phyloP scores from a whole-genome alignment of 2,797 vertebrate species.

The Australoheros facetus region DNA sequence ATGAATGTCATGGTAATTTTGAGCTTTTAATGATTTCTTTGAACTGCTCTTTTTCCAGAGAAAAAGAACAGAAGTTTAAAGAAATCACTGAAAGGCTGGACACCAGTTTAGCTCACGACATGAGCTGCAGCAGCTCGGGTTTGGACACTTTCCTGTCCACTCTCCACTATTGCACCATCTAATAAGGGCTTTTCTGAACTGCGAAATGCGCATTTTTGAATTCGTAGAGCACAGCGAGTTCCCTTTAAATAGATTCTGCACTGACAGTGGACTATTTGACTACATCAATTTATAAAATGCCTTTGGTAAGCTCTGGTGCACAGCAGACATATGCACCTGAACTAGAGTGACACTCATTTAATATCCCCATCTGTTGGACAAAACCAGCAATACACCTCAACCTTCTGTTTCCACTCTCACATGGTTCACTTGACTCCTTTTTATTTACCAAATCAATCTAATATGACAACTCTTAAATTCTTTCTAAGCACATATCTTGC shows the following conservation, averaged over 20 bases:
- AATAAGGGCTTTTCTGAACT: neutral
- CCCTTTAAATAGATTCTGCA: neutral
- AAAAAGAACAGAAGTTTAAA: too few relatives aligned
- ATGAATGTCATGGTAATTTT: neutral
- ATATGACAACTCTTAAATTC: neutral
- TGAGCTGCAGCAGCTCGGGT: neutral
- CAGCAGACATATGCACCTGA: neutral
- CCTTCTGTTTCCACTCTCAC: neutral
- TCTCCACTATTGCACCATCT: neutral
- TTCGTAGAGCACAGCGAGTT: neutral
- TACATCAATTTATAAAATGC: slow-evolving; percentile 1
- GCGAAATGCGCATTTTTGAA: neutral
- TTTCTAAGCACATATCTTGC: neutral
- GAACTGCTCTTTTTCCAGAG: too few relatives aligned
- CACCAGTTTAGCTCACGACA: neutral
- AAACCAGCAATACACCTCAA: neutral
- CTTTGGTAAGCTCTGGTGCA: neutral
- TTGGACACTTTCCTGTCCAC: too few relatives aligned
- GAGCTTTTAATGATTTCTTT: neutral
- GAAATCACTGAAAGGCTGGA: too few relatives aligned
- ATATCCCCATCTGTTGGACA: slow-evolving; percentile 35
- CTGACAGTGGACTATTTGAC: neutral
- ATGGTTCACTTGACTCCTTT: neutral
- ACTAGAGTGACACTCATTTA: neutral
- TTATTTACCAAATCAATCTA: neutral